These are phyloP conservation scores for Cyanoliseus patagonus DNA, from an alignment of 2,113 vertebrate genomes.

Conservation along the genomic window DNA sequence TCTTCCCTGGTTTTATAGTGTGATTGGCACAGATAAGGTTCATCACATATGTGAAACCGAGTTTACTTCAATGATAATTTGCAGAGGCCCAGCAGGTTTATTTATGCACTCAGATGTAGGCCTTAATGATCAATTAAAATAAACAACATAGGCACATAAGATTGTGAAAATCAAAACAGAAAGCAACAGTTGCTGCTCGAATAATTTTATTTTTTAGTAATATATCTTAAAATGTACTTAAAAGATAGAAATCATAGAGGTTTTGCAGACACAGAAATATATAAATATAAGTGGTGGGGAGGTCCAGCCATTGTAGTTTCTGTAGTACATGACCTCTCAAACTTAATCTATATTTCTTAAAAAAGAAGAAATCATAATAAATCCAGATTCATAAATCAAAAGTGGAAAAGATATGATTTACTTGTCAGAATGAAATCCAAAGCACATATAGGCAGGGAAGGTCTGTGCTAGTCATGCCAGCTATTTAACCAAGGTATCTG, in stretches of 20 bases:
- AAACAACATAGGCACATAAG: neutral
- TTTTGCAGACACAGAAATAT: neutral
- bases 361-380: constrained; percentile 4
- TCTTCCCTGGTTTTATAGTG: neutral
- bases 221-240: neutral
- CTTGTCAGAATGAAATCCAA: neutral
- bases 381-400: neutral
- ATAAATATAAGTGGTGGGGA: neutral
- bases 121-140: constrained; percentile 4
- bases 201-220: neutral
- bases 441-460: neutral
- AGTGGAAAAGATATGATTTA: neutral
- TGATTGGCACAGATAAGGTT: neutral
- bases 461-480: neutral
- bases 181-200: neutral
- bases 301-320: neutral
- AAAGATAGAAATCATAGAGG: neutral
- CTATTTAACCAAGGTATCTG: neutral
- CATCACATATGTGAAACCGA: neutral
- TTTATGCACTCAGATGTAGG: neutral
- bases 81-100: neutral
- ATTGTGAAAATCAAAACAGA: neutral
- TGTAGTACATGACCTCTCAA: neutral
- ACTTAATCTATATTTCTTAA: neutral
- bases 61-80: neutral